These are phyloP conservation scores for Chaetops frenatus DNA, from an alignment of 2,113 vertebrate genomes.

Conservation along the genomic window DNA sequence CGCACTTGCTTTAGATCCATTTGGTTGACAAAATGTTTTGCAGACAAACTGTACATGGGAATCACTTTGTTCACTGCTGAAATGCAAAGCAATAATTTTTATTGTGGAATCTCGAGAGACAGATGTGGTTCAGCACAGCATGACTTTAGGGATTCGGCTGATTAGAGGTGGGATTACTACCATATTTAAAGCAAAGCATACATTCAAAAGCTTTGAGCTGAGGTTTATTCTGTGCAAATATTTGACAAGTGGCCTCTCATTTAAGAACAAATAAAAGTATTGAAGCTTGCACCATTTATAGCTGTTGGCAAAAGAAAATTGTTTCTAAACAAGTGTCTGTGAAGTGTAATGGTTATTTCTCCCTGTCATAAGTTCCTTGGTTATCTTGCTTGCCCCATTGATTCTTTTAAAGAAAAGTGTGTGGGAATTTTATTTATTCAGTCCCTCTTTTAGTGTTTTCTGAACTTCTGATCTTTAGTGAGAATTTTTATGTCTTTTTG, in stretches of 20 bases:
- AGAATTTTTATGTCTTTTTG: background rate
- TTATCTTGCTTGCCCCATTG: background rate
- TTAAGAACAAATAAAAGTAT: constrained; percentile 30
- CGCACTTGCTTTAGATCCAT: background rate
- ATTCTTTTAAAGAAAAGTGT: background rate
- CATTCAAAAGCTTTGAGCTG: background rate
- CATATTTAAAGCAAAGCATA: constrained; percentile 6
- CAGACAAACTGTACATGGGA: constrained; percentile 35
- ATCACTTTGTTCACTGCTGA: background rate
- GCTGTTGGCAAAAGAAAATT: background rate
- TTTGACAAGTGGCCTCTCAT: background rate
- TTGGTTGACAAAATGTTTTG: constrained; percentile 45
- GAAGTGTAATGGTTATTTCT: background rate
- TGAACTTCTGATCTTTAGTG: background rate
- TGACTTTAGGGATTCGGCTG: background rate
- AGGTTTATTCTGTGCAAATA: background rate
- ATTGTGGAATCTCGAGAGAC: background rate
- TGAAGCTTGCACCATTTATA: constrained; percentile 7
- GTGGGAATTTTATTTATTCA: background rate
- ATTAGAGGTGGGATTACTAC: background rate
- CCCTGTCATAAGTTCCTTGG: background rate
- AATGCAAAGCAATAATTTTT: constrained; percentile 17
- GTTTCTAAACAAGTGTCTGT: constrained; percentile 1
- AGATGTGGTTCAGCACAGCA: background rate
- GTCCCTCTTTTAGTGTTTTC: background rate